These are phyloP conservation scores for Sminthurides bifidus DNA, from an alignment of 1,140 invertebrate genomes.

Conservation along the genomic window DNA sequence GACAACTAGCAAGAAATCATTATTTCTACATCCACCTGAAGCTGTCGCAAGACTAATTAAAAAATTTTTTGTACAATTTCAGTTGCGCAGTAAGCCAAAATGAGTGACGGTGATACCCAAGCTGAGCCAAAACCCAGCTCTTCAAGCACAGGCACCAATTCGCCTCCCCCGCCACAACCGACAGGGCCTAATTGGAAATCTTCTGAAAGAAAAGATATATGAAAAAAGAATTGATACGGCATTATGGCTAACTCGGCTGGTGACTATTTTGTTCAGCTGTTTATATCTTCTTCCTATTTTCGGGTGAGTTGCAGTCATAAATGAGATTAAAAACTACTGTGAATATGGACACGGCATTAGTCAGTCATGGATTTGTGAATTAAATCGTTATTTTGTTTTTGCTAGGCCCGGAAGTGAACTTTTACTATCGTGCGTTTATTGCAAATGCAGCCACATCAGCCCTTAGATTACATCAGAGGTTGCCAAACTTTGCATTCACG, in stretches of 20 bases:
- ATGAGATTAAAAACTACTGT: constrained; percentile 6
- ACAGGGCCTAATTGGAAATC: constrained; percentile 8
- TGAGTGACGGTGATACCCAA: constrained; percentile 1
- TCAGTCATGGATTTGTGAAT: constrained; percentile 3
- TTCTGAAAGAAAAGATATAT: constrained; percentile 37
- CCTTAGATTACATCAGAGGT: constrained; percentile 78
- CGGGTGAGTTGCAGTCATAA: constrained; percentile 51
- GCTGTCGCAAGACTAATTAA: no score
- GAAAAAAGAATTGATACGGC: constrained; percentile 73
- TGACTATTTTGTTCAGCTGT: constrained; percentile 68
- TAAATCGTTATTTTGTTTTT: constrained; percentile 31
- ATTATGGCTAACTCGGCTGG: constrained; percentile 66
- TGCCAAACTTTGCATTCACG: constrained; percentile 66
- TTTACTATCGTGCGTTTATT: constrained; percentile 81
- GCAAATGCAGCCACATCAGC: constrained; percentile 87
- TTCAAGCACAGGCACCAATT: not conserved
- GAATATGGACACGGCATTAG: constrained; percentile 11
- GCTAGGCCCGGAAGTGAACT: constrained; percentile 64
- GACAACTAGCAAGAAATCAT: not conserved
- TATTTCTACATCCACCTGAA: not conserved
- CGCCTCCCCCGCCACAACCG: not conserved
- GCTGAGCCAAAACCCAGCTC: not conserved
- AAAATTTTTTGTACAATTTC: not conserved
- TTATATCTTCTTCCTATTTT: constrained; percentile 77
- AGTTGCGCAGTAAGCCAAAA: not conserved